phyloP scores from a whole-genome alignment of 37 sponge, comb jelly and placozoan species.

The Cladorhizidae sp. region DNA sequence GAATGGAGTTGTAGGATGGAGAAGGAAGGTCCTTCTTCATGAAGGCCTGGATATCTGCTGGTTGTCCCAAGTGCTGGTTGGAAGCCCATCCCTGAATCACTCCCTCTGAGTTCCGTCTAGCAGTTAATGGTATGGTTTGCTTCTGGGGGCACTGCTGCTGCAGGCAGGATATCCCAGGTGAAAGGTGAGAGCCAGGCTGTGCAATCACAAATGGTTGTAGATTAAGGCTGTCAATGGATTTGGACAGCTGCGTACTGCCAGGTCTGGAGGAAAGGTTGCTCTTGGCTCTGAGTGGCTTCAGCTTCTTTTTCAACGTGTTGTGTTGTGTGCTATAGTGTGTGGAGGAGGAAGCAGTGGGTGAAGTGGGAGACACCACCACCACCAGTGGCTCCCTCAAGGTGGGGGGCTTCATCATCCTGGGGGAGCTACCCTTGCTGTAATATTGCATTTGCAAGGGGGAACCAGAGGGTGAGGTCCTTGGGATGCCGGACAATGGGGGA shows the following conservation, averaged over 20 bases:
- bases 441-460: background rate
- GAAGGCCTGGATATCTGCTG: slow-evolving; percentile 31
- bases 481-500: background rate
- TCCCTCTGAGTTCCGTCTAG: background rate
- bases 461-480: background rate
- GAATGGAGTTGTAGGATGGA: background rate
- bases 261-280: background rate
- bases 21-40: slow-evolving; percentile 11
- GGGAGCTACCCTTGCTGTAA: background rate
- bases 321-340: background rate
- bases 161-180: background rate
- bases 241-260: slow-evolving; percentile 19
- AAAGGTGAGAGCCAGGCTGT: background rate
- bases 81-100: slow-evolving; percentile 1
- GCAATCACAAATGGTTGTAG: background rate
- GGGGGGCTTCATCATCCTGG: background rate
- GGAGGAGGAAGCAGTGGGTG: slow-evolving; percentile 3
- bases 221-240: background rate
- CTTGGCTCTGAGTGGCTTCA: slow-evolving; percentile 16
- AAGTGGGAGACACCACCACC: no score
- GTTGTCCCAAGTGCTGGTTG: background rate
- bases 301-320: background rate
- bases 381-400: slow-evolving; percentile 16
- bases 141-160: background rate
- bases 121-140: background rate